These are phyloP conservation scores for Exephanes ischioxanthus DNA, from an alignment of 2,888 invertebrate genomes.

Conservation along the genomic window DNA sequence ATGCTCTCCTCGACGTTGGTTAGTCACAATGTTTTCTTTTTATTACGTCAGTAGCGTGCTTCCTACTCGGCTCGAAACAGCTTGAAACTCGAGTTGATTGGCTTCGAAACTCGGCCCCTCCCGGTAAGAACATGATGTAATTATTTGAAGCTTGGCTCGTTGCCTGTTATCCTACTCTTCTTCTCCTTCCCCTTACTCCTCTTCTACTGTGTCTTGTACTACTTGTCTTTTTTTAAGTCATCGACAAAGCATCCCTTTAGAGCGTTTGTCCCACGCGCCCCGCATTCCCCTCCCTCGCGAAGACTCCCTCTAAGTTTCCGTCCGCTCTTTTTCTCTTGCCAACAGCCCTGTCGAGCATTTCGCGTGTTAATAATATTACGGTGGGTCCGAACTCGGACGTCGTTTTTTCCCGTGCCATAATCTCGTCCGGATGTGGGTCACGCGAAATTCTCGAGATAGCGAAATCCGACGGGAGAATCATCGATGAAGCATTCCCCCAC, in stretches of 20 bases:
- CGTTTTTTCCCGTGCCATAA: conserved; percentile 27
- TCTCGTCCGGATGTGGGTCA: conserved; percentile 31
- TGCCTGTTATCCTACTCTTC: conserved; percentile 27
- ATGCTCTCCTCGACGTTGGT: conserved; percentile 19
- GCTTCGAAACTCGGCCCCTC: conserved; percentile 68
- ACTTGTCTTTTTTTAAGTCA: background rate
- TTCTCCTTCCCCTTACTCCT: background rate
- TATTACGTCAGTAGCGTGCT: conserved; percentile 9
- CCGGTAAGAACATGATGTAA: conserved; percentile 74
- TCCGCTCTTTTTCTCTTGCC: conserved; percentile 8
- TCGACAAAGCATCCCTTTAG: conserved; percentile 57
- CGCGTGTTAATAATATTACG: conserved; percentile 26
- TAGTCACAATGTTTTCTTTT: conserved; percentile 17
- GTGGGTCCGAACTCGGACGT: conserved; percentile 7
- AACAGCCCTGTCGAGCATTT: background rate
- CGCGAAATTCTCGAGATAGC: conserved; percentile 29
- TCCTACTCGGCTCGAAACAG: conserved; percentile 50
- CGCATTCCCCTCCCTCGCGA: background rate
- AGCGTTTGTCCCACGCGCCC: conserved; percentile 11
- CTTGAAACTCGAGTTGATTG: conserved; percentile 73
- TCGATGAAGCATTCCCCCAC: conserved; percentile 6
- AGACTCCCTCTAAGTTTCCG: conserved; percentile 6
- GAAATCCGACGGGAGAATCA: conserved; percentile 9
- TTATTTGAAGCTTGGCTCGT: conserved; percentile 69
- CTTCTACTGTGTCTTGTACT: conserved; percentile 3